Evolutionary conservation across 2,888 invertebrate genomes (phyloP), one percentile per base, ranked within the genome.

Genomic region (Andrena bicolor): DNA sequence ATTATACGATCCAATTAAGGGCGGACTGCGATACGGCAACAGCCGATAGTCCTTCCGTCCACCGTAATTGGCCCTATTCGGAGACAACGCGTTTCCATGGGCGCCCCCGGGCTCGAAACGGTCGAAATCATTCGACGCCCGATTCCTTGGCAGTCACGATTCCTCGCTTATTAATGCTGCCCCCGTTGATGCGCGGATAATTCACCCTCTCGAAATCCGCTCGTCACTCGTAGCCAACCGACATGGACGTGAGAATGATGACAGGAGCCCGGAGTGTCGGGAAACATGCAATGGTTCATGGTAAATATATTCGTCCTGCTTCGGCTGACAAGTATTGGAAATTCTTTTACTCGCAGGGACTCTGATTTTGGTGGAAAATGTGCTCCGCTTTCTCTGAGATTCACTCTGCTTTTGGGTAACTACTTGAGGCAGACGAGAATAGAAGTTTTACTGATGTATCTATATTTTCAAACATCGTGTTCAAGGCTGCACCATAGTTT

Each of bases 41-140:
- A 92, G 90, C 92, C 91, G 88, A 56, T 89, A 83, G 84, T 80
- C 83, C 85, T 85, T 80, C 78, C 70, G 89, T 90, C 86, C 88
- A 70, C 56, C 80, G 83, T 80, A 72, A 94, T 94, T 93, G 88
- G 93, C 93, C 90, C 92, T 93, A 93, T 94, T 93, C 93, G 89
- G 89, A 91, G 92, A 92, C 92, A 90, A 89, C 94, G 94, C 93
- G 93, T 93, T 91, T 85, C 89, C 85, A 88, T 88, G 76, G 84
- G 82, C 86, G 90, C 92, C 92, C 88, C 88, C 89, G 92, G 92
- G 89, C 88, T 89, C 72, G 61, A 76, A 76, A 73, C 76, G 65
- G 68, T 71, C 74, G 68, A 56, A 76, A 86, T 90, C 78, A 84
- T 89, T 87, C 83, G 84, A 86, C 86, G 80, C 88, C 76, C 79